These are phyloP conservation scores for Mycogona germanica DNA, from an alignment of 2,888 invertebrate genomes.

Conservation along the genomic window DNA sequence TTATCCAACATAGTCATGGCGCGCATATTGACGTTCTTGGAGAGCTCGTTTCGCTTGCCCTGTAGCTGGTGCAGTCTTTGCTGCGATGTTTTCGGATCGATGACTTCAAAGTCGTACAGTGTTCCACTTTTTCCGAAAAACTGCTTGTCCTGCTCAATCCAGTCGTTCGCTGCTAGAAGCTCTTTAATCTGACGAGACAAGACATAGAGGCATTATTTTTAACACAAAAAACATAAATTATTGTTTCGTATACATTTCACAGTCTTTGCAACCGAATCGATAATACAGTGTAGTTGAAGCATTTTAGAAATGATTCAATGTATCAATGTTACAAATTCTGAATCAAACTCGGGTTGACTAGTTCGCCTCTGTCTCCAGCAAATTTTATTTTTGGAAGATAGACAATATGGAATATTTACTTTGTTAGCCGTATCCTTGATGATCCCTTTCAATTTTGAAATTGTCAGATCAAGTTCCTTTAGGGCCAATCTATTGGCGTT, in stretches of 20 bases:
- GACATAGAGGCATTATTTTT: background rate
- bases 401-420: too few species aligned
- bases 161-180: constrained; percentile 36
- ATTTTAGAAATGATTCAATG: background rate
- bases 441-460: too few species aligned
- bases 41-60: constrained; percentile 51
- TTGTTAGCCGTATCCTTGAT: too few species aligned
- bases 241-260: too few species aligned
- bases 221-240: too few species aligned
- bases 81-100: constrained; percentile 45
- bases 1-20: constrained; percentile 76
- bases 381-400: too few species aligned
- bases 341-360: too few species aligned
- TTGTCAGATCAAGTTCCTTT: too few species aligned
- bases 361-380: too few species aligned
- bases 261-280: too few species aligned
- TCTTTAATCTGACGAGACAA: background rate
- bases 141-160: constrained; percentile 63
- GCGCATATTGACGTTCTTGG: constrained; percentile 59
- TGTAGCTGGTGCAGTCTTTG: constrained; percentile 43
- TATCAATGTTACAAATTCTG: too few species aligned
- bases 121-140: constrained; percentile 59
- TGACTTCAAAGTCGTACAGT: constrained; percentile 52
- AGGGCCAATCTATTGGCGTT: too few species aligned
- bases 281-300: background rate